Percentiles rank a stretch among this genome's conserved stretches.
Evolutionary conservation across 2,888 invertebrate genomes (phyloP).

Genomic region (Platerodrilus igneus): DNA sequence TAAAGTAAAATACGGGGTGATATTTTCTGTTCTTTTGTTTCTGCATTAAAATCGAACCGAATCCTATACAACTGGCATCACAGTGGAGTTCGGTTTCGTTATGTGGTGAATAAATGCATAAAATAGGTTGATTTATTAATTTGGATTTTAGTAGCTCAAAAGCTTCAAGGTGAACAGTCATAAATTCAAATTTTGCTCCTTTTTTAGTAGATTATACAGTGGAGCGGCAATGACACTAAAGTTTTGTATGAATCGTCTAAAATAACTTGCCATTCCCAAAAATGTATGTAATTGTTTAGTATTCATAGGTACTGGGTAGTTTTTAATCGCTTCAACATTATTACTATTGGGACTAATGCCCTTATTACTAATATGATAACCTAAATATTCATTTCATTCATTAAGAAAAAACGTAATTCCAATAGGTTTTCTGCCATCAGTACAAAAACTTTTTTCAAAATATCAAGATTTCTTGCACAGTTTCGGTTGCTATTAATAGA

Average conservation of each 20-base stretch:
- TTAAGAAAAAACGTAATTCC: background rate
- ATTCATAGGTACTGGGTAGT: background rate
- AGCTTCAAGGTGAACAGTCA: too few species aligned
- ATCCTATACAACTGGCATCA: too few species aligned
- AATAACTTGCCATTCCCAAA: background rate
- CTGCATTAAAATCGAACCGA: too few species aligned
- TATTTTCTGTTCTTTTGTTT: too few species aligned
- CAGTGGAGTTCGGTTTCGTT: too few species aligned
- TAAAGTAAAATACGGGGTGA: too few species aligned
- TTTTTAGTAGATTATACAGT: too few species aligned
- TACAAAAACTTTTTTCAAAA: background rate
- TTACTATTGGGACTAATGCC: background rate
- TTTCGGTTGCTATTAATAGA: constrained; percentile 1
- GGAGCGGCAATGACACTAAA: too few species aligned
- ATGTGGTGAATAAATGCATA: too few species aligned
- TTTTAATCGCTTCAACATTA: constrained; percentile 3
- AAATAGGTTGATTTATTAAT: too few species aligned
- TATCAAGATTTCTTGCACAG: constrained; percentile 2
- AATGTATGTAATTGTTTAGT: background rate
- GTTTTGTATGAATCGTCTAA: constrained; percentile 1
- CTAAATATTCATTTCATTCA: background rate
- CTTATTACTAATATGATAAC: background rate
- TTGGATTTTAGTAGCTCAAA: too few species aligned
- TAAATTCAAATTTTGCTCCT: too few species aligned
- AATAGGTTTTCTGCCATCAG: background rate